A percentile compares a stretch with the other conserved stretches of the same genome.
These are phyloP conservation scores for Drosophila suboccidentalis DNA, from an alignment of 2,888 invertebrate genomes.

Conservation along the genomic window DNA sequence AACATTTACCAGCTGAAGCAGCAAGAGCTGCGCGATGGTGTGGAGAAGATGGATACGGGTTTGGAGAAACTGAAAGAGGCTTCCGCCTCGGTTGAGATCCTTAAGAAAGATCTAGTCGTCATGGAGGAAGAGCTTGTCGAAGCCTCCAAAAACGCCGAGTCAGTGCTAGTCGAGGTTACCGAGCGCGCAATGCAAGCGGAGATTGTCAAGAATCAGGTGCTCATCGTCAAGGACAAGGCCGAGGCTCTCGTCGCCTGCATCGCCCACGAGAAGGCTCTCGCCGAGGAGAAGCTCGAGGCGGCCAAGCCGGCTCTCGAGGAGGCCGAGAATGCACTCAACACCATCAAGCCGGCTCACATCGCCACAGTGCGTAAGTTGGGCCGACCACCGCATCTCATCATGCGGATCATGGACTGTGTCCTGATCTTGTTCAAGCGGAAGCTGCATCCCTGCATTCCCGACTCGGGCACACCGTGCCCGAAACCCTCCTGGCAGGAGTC, in stretches of 20 bases:
- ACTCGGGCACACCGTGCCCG: conserved; percentile 92
- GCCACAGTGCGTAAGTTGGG: conserved; percentile 97
- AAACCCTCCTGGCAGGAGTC: conserved; percentile 99
- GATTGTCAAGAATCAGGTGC: conserved; percentile 97
- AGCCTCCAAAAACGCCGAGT: conserved; percentile 96
- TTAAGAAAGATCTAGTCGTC: conserved; percentile 95
- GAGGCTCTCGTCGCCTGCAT: conserved; percentile 94
- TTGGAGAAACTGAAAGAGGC: conserved; percentile 98
- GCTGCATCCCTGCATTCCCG: conserved; percentile 92
- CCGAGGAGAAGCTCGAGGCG: conserved; percentile 96
- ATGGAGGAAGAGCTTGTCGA: conserved; percentile 98
- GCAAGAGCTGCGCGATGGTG: conserved; percentile 95
- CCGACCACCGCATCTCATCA: conserved; percentile 97
- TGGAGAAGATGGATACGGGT: conserved; percentile 97
- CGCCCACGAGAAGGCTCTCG: conserved; percentile 95
- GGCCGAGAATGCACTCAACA: conserved; percentile 97
- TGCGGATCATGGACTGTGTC: conserved; percentile 99
- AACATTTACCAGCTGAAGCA: conserved; percentile 96
- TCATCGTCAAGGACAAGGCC: conserved; percentile 98
- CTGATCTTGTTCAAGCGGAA: conserved; percentile 96
- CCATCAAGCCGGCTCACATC: conserved; percentile 98
- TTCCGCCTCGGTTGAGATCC: conserved; percentile 95
- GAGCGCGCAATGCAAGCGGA: conserved; percentile 98
- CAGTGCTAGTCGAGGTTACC: conserved; percentile 95
- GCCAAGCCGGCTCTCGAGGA: conserved; percentile 98